Evolutionary conservation across 2,797 vertebrate genomes (phyloP).

Genomic region (Hippoglossus hippoglossus): DNA sequence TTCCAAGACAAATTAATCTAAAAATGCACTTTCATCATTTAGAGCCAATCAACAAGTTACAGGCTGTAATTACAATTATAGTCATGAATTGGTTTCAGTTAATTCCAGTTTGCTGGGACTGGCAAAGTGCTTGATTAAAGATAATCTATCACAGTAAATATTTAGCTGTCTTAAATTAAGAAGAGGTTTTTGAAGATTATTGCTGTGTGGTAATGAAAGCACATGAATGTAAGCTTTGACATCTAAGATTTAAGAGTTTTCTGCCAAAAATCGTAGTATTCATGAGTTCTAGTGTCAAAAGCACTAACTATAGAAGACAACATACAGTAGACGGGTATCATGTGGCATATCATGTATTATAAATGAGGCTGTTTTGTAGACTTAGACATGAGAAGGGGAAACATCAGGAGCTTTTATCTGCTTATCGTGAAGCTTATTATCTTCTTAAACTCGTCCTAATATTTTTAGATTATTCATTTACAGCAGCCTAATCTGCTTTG

Average conservation of each 20-base stretch:
- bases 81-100: not conserved
- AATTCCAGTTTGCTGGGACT: not conserved
- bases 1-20: conserved; percentile 1
- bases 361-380: not conserved
- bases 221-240: not conserved
- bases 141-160: too few relatives aligned
- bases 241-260: not conserved
- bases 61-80: not conserved
- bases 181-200: not conserved
- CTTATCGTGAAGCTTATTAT: conserved; percentile 24
- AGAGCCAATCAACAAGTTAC: not conserved
- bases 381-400: not conserved
- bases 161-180: not conserved
- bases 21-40: conserved; percentile 5
- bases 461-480: conserved; percentile 43
- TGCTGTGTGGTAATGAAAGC: too few relatives aligned
- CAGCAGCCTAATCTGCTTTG: conserved; percentile 41
- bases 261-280: not conserved
- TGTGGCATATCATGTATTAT: not conserved
- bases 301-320: not conserved
- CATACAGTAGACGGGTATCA: not conserved
- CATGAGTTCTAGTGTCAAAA: not conserved
- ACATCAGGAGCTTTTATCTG: conserved; percentile 44
- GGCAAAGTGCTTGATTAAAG: not conserved
- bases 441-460: conserved; percentile 29